Evolutionary conservation across 2,888 invertebrate genomes (phyloP), one percentile per base, ranked within the genome.

Genomic region (Cartodere bifasciata): DNA sequence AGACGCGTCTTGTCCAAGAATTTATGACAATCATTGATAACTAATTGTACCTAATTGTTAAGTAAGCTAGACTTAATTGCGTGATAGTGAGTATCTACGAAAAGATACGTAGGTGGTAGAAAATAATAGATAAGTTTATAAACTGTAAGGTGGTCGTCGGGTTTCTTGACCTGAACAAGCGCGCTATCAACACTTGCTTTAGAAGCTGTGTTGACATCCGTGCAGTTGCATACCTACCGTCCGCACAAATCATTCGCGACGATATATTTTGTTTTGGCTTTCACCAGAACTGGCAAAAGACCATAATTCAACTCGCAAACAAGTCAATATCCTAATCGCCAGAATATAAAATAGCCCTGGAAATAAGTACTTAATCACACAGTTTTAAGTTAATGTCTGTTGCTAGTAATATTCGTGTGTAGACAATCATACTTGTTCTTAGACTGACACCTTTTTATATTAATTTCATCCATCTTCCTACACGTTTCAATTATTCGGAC

Each of bases 1-100:
- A 23, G 25, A 13, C 42, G 44, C 48, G 55, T 55, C 57, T 56
- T 57, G 59, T 59, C 59, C 59, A 59, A 59, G 59, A 59, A 59
- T 59, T 56, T 43, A 49, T 49, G 59, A 59, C 59, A 59, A 59
- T 59, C 59, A 59, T 49, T 37, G 32, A 37, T 25, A 31, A 23
- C 22, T 31, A 37, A 37, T 34, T 23, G 28, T 37, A 31, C n/a
- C 7, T 28, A 13, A 4, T n/a, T n/a, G n/a, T n/a, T n/a, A n/a
- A n/a, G n/a, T n/a, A n/a, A n/a, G n/a, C n/a, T n/a, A 34, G 29
- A 24, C 24, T 13, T 23, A 7, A 34, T 29, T 23, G 34, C 30
- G 34, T 34, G 34, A 30, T 33, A 33, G 32, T 23, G 24, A 23
- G 23, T 9, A 23, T 23, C 13, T 4, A 21, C 5, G 6, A 28